Conservation (phyloP, 2,888 invertebrate genomes). For the Thymelicus sylvestris region DNA sequence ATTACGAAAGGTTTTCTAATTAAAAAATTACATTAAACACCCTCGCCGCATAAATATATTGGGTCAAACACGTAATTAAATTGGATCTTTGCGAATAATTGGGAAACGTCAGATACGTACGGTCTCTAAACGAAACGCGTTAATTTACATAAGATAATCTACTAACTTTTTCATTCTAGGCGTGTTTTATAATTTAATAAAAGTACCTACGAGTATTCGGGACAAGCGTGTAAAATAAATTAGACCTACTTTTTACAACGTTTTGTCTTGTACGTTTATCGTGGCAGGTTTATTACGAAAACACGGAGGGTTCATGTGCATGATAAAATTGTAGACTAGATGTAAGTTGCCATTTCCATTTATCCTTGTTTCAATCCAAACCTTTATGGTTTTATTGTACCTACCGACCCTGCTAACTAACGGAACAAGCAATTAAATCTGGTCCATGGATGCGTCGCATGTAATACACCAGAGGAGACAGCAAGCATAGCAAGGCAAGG, state of each 20-base stretch:
- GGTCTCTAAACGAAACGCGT: slow-evolving; percentile 27
- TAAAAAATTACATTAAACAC: neutral
- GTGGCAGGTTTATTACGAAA: neutral
- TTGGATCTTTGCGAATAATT: slow-evolving; percentile 7
- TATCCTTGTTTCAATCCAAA: too few species aligned
- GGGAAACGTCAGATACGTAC: slow-evolving; percentile 25
- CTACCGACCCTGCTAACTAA: too few species aligned
- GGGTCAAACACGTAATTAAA: neutral
- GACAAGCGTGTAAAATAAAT: slow-evolving; percentile 23
- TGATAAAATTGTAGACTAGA: neutral
- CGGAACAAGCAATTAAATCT: too few species aligned
- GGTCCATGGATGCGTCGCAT: too few species aligned
- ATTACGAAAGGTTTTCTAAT: neutral
- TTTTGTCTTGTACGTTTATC: slow-evolving; percentile 1
- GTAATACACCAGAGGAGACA: too few species aligned
- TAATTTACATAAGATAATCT: slow-evolving; percentile 37
- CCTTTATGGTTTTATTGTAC: too few species aligned
- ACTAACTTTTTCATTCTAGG: slow-evolving; percentile 19
- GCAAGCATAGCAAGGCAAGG: too few species aligned
- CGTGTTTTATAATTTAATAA: slow-evolving; percentile 16
- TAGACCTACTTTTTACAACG: slow-evolving; percentile 18
- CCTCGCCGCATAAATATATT: neutral
- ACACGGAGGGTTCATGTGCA: neutral
- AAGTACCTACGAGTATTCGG: slow-evolving; percentile 8
- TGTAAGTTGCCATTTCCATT: too few species aligned